These are phyloP conservation scores for Diplogasteroides magnus DNA, from an alignment of 1,140 invertebrate genomes.

Conservation along the genomic window DNA sequence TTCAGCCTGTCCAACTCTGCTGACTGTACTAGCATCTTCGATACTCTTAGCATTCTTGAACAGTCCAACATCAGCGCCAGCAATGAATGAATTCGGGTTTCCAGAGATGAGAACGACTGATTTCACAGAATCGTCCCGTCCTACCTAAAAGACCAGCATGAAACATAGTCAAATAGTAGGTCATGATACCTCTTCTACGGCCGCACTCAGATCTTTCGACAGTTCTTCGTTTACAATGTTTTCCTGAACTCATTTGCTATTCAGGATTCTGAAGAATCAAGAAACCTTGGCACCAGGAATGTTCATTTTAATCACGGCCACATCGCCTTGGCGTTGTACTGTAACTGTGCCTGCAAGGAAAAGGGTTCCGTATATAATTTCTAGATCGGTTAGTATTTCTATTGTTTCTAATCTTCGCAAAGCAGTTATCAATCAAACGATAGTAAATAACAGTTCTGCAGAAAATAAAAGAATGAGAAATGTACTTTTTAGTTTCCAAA, in stretches of 20 bases:
- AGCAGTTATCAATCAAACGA: too few relatives aligned
- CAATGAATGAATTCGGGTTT: slow-evolving; percentile 90
- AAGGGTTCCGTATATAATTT: not conserved
- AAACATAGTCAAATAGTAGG: too few relatives aligned
- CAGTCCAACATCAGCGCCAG: slow-evolving; percentile 86
- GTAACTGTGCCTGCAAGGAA: not conserved
- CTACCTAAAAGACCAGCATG: slow-evolving; percentile 31
- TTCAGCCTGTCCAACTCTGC: slow-evolving; percentile 65
- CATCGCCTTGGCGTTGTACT: not conserved
- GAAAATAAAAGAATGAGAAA: too few relatives aligned
- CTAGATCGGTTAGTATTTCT: not conserved
- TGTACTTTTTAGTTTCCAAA: too few relatives aligned
- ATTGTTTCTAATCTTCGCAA: too few relatives aligned
- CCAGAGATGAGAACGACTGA: slow-evolving; percentile 87
- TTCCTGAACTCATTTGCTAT: slow-evolving; percentile 11
- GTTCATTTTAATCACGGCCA: not conserved
- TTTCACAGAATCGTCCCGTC: slow-evolving; percentile 63
- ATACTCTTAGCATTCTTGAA: slow-evolving; percentile 67
- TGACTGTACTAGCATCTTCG: slow-evolving; percentile 71
- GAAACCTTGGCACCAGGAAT: not conserved
- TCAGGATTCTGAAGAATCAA: not conserved
- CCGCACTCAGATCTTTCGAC: slow-evolving; percentile 2
- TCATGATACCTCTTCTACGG: slow-evolving; percentile 11
- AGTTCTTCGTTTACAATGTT: slow-evolving; percentile 14
- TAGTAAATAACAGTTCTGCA: too few relatives aligned